Conservation (phyloP, 2,113 vertebrate genomes). For the Danionella cerebrum region DNA sequence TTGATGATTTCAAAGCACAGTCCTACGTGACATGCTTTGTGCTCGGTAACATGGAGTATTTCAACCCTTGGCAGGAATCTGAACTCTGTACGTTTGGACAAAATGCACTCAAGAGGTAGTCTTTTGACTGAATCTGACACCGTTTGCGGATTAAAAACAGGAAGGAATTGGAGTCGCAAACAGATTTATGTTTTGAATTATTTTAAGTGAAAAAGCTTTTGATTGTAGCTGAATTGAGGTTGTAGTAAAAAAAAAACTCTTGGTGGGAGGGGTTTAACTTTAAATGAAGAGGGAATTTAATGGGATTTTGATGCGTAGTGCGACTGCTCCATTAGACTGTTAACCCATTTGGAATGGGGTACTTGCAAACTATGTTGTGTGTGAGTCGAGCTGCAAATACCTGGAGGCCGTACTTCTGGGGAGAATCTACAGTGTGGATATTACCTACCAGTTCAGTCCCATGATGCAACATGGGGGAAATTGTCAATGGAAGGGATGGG, state of each 20-base stretch:
- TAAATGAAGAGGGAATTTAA: not conserved
- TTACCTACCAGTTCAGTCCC: too few relatives aligned
- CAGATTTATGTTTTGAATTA: not conserved
- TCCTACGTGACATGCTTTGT: slow-evolving; percentile 6
- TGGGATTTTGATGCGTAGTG: not conserved
- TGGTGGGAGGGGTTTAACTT: too few relatives aligned
- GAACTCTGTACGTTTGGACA: not conserved
- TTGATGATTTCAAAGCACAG: not conserved
- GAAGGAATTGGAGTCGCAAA: not conserved
- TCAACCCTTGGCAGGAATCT: not conserved
- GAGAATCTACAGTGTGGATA: too few relatives aligned
- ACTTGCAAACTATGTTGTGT: too few relatives aligned
- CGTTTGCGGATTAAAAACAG: not conserved
- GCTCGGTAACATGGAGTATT: not conserved
- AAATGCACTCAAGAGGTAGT: not conserved
- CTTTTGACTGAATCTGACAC: not conserved
- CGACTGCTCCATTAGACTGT: too few relatives aligned
- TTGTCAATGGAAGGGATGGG: too few relatives aligned
- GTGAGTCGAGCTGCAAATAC: too few relatives aligned
- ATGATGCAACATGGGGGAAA: too few relatives aligned
- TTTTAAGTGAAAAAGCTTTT: not conserved
- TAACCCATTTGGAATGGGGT: too few relatives aligned
- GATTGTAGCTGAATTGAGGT: too few relatives aligned
- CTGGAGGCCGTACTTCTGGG: too few relatives aligned
- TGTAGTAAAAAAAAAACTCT: too few relatives aligned